These are phyloP conservation scores for Paramisgurnus dabryanus DNA, from an alignment of 2,113 vertebrate species.

Conservation along the genomic window DNA sequence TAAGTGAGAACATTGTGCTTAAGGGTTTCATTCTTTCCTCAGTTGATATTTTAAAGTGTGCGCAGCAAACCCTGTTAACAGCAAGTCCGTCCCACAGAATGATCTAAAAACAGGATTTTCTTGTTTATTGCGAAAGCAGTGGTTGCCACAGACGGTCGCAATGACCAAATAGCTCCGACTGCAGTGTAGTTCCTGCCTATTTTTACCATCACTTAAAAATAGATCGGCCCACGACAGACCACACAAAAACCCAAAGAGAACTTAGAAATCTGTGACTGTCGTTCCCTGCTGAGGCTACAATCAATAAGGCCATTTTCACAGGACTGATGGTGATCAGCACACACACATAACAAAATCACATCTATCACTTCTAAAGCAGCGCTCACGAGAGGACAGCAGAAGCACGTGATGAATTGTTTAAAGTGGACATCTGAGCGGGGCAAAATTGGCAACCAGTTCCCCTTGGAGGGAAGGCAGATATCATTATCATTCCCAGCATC, in stretches of 20 bases:
- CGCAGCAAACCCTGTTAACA: slow-evolving; percentile 6
- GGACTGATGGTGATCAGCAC: slow-evolving; percentile 69
- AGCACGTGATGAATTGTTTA: slow-evolving; percentile 65
- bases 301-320: slow-evolving; percentile 72
- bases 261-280: slow-evolving; percentile 51
- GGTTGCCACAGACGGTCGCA: slow-evolving; percentile 5
- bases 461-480: slow-evolving; percentile 13
- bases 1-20: neutral
- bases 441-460: slow-evolving; percentile 50
- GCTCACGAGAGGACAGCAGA: slow-evolving; percentile 54
- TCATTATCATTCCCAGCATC: slow-evolving; percentile 30
- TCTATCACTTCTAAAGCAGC: slow-evolving; percentile 54
- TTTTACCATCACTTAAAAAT: slow-evolving; percentile 13
- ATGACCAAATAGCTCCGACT: neutral
- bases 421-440: slow-evolving; percentile 64
- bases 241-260: slow-evolving; percentile 44
- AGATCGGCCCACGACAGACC: slow-evolving; percentile 37
- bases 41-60: slow-evolving; percentile 1
- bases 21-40: slow-evolving; percentile 2
- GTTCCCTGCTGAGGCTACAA: slow-evolving; percentile 60
- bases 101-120: slow-evolving; percentile 1
- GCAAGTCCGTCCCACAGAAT: slow-evolving; percentile 18
- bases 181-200: neutral
- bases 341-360: slow-evolving; percentile 73
- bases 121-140: neutral